Conservation (phyloP, 64 coral and sea anemone species). For the Cladopsammia gracilis region DNA sequence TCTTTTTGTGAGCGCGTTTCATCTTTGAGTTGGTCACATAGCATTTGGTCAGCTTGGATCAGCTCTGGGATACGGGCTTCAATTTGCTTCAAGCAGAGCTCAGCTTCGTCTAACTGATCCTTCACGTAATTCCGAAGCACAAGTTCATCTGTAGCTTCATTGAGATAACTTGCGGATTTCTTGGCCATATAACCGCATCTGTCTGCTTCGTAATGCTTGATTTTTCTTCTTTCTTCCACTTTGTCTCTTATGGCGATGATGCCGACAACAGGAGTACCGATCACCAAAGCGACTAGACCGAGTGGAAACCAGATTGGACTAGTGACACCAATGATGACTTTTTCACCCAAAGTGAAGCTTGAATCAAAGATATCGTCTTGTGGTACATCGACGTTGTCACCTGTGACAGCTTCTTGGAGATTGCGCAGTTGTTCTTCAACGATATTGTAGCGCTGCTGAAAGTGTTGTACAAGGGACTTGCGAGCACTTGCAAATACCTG, state of each 20-base stretch:
- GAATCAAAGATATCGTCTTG: background rate
- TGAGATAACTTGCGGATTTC: background rate
- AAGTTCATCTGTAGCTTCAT: background rate
- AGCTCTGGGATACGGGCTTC: constrained; percentile 25
- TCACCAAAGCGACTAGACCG: background rate
- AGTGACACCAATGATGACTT: constrained; percentile 15
- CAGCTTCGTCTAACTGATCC: background rate
- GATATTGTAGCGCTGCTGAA: constrained; percentile 4
- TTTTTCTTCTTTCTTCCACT: background rate
- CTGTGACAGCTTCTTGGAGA: background rate
- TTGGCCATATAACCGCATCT: constrained; percentile 19
- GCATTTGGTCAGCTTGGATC: constrained; percentile 21
- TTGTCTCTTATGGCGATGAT: background rate
- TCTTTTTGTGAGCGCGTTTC: background rate
- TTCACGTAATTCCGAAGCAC: background rate
- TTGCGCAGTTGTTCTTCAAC: constrained; percentile 4
- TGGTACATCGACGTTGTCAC: background rate
- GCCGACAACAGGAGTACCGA: constrained; percentile 7
- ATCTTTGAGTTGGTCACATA: background rate
- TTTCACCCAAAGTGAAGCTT: background rate
- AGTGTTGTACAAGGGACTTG: background rate
- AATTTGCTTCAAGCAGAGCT: constrained; percentile 4
- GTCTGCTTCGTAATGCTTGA: background rate
- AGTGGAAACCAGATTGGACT: background rate
- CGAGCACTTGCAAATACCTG: constrained; percentile 10